Conservation (phyloP, 2,797 vertebrate species). For the Neoniphon sammara region DNA sequence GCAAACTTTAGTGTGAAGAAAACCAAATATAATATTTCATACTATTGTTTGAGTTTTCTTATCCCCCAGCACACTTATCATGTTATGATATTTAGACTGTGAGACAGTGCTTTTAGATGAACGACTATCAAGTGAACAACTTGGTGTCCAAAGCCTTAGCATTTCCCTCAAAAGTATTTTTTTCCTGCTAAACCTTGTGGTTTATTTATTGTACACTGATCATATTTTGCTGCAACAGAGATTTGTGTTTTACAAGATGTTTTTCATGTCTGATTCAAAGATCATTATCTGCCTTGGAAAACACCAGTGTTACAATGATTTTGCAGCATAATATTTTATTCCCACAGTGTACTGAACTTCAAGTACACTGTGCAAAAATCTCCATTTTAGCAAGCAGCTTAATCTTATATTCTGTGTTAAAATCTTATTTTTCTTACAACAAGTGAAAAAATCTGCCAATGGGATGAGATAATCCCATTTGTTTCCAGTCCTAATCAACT, state of each 20-base stretch:
- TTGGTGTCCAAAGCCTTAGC: slow-evolving; percentile 25
- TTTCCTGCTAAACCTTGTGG: slow-evolving; percentile 39
- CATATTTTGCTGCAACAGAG: slow-evolving; percentile 49
- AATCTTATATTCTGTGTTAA: too few species aligned
- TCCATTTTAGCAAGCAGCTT: too few species aligned
- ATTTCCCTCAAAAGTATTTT: slow-evolving; percentile 43
- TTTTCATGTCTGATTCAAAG: slow-evolving; percentile 8
- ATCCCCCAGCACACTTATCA: too few species aligned
- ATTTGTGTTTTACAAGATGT: slow-evolving; percentile 18
- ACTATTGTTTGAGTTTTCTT: background rate
- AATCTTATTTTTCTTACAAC: too few species aligned
- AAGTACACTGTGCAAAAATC: too few species aligned
- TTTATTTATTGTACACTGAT: slow-evolving; percentile 30
- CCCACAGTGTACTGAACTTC: slow-evolving; percentile 11
- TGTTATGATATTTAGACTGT: background rate
- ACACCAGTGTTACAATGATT: background rate
- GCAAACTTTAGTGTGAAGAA: background rate
- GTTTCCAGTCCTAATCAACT: too few species aligned
- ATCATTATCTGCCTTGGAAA: slow-evolving; percentile 7
- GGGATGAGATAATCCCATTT: too few species aligned
- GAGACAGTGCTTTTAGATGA: slow-evolving; percentile 43
- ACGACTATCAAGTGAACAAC: slow-evolving; percentile 20
- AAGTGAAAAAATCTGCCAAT: too few species aligned
- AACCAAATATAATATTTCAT: background rate
- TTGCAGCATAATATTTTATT: slow-evolving; percentile 46